A percentile compares a stretch with the other conserved stretches of the same genome.
Evolutionary conservation across 2,888 invertebrate genomes (phyloP).

Genomic region (Lepidocyrtoides sp.): DNA sequence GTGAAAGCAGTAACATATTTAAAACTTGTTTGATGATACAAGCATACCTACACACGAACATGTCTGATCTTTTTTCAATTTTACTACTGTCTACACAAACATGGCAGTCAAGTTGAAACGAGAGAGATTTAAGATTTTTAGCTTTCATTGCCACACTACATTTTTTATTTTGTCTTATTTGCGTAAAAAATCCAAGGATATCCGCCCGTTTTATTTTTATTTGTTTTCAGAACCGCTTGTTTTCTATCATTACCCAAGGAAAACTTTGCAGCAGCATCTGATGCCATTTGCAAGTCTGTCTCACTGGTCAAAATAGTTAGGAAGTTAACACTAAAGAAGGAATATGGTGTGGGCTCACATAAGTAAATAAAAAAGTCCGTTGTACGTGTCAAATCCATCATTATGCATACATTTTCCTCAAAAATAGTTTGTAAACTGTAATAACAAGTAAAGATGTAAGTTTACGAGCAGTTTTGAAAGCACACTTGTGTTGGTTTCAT

Average conservation of each 20-base stretch:
- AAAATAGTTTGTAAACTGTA: background rate
- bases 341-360: background rate
- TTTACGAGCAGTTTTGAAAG: conserved; percentile 19
- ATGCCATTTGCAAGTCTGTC: background rate
- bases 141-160: background rate
- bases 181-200: conserved; percentile 14
- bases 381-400: conserved; percentile 52
- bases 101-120: background rate
- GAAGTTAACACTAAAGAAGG: background rate
- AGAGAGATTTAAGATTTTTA: background rate
- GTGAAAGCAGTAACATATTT: background rate
- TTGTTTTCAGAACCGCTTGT: conserved; percentile 10
- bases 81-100: background rate
- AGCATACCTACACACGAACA: background rate
- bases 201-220: conserved; percentile 14
- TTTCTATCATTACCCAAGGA: background rate
- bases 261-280: no score
- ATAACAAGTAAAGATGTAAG: background rate
- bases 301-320: conserved; percentile 40
- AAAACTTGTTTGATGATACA: background rate
- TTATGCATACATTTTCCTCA: conserved; percentile 34
- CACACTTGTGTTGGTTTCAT: conserved; percentile 5
- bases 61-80: background rate
- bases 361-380: background rate
- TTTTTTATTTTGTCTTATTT: conserved; percentile 1